Base-by-base conservation (phyloP, 2,888 invertebrate species). In the Drosophila pseudotalamancana region DNA sequence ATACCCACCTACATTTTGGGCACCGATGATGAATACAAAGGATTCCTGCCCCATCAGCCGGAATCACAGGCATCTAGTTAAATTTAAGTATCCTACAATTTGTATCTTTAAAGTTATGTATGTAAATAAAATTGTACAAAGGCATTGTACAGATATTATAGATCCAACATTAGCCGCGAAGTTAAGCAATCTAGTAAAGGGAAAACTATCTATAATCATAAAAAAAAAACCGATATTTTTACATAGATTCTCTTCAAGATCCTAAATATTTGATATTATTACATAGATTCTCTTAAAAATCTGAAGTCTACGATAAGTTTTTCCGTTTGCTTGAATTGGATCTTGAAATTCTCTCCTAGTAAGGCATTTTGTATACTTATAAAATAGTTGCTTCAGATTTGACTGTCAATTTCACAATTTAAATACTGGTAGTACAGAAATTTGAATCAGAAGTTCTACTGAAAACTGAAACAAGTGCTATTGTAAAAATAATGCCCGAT, bases 1-100 rank as follows among this genome's bases (percentile, higher is more conserved):
- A 93, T 95, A 14, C 94, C 94, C 71, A 96, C 96, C 3, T 96
- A 95, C 89, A 95, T 94, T 81, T 94, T 96, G 6, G 93, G 93
- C 11, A 91, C 95, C 11, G 94, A 95, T 83, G 93, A 94, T 31
- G 90, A 93, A 56, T 93, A 93, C 72, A 92, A 93, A 74, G 29
- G 64, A 31, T 90, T 94, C 48, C 91, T 93, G 53, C 72, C 73
- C 6, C 84, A 83, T 32, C 78, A 54, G 18, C 56, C 32, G 12
- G 27, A 31, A 27, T 48, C 45, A 8, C 46, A 57, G 39, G 49
- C 48, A 55, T 8, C 32, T 59, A 63, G 57, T 18, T 64, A 40
- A 51, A 50, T n/a, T 34, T 27, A 42, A 43, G 23, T 16, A 25
- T 34, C 9, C 6, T 23, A 53, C 12, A 25, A 34, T 25, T 25